A percentile compares a stretch with the other conserved stretches of the same genome.
Evolutionary conservation across 2,797 vertebrate genomes (phyloP).

Genomic region (Antrozous pallidus): DNA sequence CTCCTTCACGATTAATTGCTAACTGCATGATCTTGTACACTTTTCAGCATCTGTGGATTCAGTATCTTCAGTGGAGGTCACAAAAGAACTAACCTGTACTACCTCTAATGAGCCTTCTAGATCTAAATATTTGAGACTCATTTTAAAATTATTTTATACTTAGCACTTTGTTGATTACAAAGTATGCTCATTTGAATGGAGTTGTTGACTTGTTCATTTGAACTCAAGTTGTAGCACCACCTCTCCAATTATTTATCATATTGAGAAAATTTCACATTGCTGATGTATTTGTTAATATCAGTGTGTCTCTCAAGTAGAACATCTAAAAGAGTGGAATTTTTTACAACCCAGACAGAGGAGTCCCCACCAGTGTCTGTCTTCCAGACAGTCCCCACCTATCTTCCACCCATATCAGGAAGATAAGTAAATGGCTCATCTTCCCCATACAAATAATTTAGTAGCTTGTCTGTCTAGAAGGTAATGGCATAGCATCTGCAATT

Average conservation of each 20-base stretch:
- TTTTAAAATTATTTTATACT: conserved; percentile 18
- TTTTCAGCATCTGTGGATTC: neutral
- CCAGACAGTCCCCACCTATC: conserved; percentile 60
- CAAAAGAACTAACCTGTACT: neutral
- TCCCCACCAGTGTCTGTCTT: conserved; percentile 41
- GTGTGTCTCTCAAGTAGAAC: conserved; percentile 22
- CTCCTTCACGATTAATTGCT: neutral
- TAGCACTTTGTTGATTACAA: neutral
- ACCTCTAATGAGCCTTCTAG: neutral
- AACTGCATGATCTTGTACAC: neutral
- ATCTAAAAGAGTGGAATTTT: conserved; percentile 49
- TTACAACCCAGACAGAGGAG: conserved; percentile 46
- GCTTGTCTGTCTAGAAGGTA: conserved; percentile 65
- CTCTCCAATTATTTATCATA: conserved; percentile 32
- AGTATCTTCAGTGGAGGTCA: neutral
- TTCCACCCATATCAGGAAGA: conserved; percentile 57
- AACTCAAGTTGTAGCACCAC: neutral
- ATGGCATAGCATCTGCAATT: conserved; percentile 51
- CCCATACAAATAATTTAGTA: conserved; percentile 73
- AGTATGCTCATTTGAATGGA: neutral
- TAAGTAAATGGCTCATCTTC: conserved; percentile 68
- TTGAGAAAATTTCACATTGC: conserved; percentile 29
- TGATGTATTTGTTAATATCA: conserved; percentile 24
- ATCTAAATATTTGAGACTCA: conserved; percentile 6
- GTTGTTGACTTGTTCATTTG: conserved; percentile 36